Conservation (phyloP, 1,140 invertebrate genomes). For the Diorhabda elongata region DNA sequence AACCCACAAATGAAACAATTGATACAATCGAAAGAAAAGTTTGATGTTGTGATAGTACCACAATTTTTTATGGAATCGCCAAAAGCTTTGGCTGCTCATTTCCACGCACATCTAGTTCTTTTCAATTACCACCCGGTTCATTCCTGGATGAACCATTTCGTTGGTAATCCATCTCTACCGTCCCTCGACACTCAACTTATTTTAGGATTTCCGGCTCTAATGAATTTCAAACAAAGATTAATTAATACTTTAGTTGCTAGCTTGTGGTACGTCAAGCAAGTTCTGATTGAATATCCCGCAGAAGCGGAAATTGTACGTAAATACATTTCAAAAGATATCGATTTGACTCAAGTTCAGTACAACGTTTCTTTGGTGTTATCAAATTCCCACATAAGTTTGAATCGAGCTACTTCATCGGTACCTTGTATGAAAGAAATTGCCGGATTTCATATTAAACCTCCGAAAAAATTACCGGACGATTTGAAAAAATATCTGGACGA, state of each 20-base stretch:
- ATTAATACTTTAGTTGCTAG: constrained; percentile 44
- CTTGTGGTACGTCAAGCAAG: constrained; percentile 37
- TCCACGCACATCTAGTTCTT: constrained; percentile 59
- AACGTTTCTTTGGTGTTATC: constrained; percentile 48
- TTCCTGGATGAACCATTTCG: constrained; percentile 38
- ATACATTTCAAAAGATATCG: constrained; percentile 48
- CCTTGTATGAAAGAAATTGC: constrained; percentile 26
- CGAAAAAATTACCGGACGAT: constrained; percentile 45
- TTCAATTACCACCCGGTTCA: constrained; percentile 43
- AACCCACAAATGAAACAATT: constrained; percentile 26
- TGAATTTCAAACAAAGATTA: constrained; percentile 49
- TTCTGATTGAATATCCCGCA: constrained; percentile 22
- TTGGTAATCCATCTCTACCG: constrained; percentile 46
- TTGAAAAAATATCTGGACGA: constrained; percentile 57
- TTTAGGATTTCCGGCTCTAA: constrained; percentile 38
- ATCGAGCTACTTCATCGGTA: constrained; percentile 18
- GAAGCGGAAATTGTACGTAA: constrained; percentile 36
- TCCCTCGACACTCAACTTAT: constrained; percentile 45
- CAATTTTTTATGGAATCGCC: constrained; percentile 66
- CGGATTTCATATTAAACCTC: constrained; percentile 35
- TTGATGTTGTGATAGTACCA: constrained; percentile 63
- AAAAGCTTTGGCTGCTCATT: constrained; percentile 58
- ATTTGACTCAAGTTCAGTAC: constrained; percentile 49
- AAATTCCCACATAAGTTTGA: constrained; percentile 45
- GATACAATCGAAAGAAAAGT: constrained; percentile 41